Base-by-base conservation (phyloP, 1,140 invertebrate genomes). In the Calosoma granatense region DNA sequence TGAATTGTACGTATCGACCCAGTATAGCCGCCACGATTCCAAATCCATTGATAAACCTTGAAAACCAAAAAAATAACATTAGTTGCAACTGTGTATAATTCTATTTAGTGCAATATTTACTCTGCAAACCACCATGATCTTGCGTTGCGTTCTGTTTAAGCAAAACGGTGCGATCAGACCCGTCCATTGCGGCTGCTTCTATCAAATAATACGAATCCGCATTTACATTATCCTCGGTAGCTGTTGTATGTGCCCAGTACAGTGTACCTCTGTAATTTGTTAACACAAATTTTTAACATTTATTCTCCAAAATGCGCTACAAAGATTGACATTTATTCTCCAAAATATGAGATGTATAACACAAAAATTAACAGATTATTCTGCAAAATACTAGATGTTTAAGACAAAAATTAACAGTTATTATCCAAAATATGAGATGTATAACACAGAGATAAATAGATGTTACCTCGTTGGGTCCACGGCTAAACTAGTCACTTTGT, bases 101-200 rank as follows among this genome's bases (percentile, higher is more conserved):
- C 67, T 41, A 9, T 36, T 36, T 36, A 36, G 6, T 36, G n/a
- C n/a, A 36, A 36, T 36, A 64, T 59, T 59, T 60, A 67, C 66
- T 66, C 47, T 60, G 53, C 3, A 61, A 60, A 1, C 22, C 53
- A 17, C 4, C 15, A 17, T 9, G 17, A 17, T 17, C 41, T 54
- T 60, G 12, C 58, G 57, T 4, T 74, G 63, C 14, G 61, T 61
- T n/a, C 64, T 59, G 43, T 70, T 66, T 22, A 62, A 51, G 19
- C 19, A 88, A 65, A 9, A 72, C 60, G 22, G 65, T 69, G 15
- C 74, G 64, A n/a, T 70, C 65, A 41, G 62, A 72, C 9, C 85
- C 87, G 72, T 88, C 86, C 76, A 90, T 85, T 56, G 75, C 74
- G 4, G 82, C 78, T 56, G 69, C 72, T 66, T 83, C 81, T 59